phyloP scores from a whole-genome alignment of 2,113 vertebrate genomes.

The Camelus dromedarius region DNA sequence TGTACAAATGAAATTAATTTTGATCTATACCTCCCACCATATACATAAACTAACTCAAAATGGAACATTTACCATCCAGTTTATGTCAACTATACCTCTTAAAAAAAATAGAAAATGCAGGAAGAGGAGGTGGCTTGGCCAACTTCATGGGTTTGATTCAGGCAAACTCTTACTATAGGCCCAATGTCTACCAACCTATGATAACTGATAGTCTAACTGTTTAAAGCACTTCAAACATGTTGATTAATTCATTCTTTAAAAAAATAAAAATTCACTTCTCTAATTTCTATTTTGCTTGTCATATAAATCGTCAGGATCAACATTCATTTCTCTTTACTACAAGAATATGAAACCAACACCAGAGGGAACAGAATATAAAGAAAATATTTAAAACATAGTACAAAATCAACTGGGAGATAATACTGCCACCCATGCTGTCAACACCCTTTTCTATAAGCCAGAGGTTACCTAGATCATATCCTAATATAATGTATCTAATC shows the following conservation, averaged over 20 bases:
- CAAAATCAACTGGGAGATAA: neutral
- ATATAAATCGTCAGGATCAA: neutral
- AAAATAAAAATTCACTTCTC: neutral
- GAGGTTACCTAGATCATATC: neutral
- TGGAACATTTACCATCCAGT: neutral
- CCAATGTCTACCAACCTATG: neutral
- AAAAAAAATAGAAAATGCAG: neutral
- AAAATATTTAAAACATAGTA: neutral
- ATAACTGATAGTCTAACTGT: neutral
- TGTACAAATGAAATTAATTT: neutral
- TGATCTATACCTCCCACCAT: neutral
- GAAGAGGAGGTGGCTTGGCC: neutral
- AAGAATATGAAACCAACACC: slow-evolving; percentile 6
- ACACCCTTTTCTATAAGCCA: neutral
- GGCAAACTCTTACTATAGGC: neutral
- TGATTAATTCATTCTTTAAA: neutral
- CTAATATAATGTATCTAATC: neutral
- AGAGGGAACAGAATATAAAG: neutral
- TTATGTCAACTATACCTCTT: neutral
- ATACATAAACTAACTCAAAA: neutral
- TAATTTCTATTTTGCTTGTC: slow-evolving; percentile 3
- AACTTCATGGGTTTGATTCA: neutral
- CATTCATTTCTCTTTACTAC: neutral
- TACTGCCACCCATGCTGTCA: neutral
- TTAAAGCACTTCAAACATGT: neutral